Percentiles rank a stretch among this genome's conserved stretches.
phyloP scores from a whole-genome alignment of 2,888 invertebrate genomes.

The Galerucella calmariensis region DNA sequence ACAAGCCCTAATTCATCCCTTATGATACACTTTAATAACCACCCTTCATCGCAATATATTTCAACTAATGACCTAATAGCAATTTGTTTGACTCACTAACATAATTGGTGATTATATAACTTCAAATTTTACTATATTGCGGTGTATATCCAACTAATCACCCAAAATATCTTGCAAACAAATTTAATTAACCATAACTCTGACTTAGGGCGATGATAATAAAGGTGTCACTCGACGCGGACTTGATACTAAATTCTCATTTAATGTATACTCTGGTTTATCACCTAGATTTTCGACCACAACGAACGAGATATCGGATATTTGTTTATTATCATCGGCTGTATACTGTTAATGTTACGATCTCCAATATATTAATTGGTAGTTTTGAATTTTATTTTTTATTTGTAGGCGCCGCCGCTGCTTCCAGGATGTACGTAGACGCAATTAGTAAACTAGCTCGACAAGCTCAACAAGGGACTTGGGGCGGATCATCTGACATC shows the following conservation, averaged over 20 bases:
- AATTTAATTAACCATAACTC: conserved; percentile 15
- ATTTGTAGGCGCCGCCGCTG: conserved; percentile 84
- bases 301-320: not conserved
- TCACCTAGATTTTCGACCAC: not conserved
- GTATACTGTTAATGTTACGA: not conserved
- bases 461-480: conserved; percentile 90
- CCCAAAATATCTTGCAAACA: conserved; percentile 12
- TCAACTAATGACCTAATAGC: conserved; percentile 8
- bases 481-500: conserved; percentile 90
- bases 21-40: not conserved
- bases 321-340: not conserved
- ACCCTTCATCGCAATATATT: not conserved
- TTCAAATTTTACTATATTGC: conserved; percentile 6
- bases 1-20: too few species aligned
- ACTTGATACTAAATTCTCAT: conserved; percentile 10
- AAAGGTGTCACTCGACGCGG: not conserved
- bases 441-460: conserved; percentile 87
- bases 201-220: not conserved
- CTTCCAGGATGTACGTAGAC: conserved; percentile 88
- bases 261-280: not conserved
- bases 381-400: not conserved
- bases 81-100: not conserved
- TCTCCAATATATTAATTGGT: not conserved
- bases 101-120: conserved; percentile 14
- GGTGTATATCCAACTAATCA: not conserved